Evolutionary conservation across 2,113 vertebrate genomes (phyloP), one percentile per base, ranked within the genome.

Genomic region (Columba janthina): DNA sequence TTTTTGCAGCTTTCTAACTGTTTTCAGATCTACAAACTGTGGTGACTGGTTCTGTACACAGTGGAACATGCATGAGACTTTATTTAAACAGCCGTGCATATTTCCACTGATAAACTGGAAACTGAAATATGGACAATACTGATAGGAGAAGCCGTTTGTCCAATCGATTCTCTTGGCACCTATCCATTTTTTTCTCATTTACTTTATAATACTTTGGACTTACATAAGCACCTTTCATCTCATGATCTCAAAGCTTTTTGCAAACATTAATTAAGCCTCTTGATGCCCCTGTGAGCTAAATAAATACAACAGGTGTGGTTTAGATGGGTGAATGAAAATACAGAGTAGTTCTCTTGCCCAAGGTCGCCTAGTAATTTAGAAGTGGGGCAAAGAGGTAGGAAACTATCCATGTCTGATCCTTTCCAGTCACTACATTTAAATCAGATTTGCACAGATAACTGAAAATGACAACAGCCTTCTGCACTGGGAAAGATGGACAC

Each of bases 251-350:
- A 93, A 96, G 95, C 90, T 95, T 92, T 97, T 93, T 77, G 86
- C 91, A 96, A 96, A 96, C 70, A 85, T 96, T 96, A 95, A 94
- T 97, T 97, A 97, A 97, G 84, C 56, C 80, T 96, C 86, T 93
- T 70, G 92, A 89, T 90, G 90, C 78, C 86, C 90, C 86, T 70
- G 58, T 92, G 91, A 91, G 75, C 88, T 97, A 94, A 94, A 88
- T 92, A 95, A 96, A 97, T 92, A 92, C 32, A 82, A 48, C 61
- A 91, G 83, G 48, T 92, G 72, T 7, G 20, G 65, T 93, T 95
- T 92, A 92, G 84, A 93, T 95, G 75, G 44, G 53, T 82, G 81
- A 95, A 79, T 69, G 90, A 90, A 95, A 86, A 92, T 70, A 76
- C 38, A 61, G 66, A 78, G 44, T 71, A 77, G 71, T 88, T 93